Percentiles rank a stretch among this genome's conserved stretches.
Evolutionary conservation across 2,888 invertebrate species (phyloP).

Genomic region (Resseliella maxima): DNA sequence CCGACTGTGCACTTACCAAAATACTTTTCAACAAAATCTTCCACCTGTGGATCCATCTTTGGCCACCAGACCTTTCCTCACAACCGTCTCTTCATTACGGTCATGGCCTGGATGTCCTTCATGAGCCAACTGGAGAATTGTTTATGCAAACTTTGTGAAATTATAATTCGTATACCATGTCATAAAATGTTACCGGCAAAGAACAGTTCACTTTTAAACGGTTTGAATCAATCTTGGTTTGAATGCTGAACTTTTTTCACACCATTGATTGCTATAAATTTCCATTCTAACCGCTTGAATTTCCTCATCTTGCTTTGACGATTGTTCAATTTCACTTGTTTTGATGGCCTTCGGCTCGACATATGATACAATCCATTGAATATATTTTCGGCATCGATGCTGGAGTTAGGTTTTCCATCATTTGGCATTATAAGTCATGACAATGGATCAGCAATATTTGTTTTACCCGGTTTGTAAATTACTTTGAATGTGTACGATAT

Average conservation of each 20-base stretch:
- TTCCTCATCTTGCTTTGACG: not conserved
- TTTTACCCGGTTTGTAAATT: slow-evolving; percentile 59
- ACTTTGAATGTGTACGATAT: slow-evolving; percentile 58
- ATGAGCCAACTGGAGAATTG: slow-evolving; percentile 57
- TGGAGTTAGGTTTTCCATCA: no score
- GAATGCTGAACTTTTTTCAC: not conserved
- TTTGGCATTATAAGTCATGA: slow-evolving; percentile 59
- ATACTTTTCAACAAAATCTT: slow-evolving; percentile 48
- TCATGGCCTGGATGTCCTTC: slow-evolving; percentile 57
- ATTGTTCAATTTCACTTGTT: slow-evolving; percentile 31
- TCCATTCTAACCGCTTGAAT: not conserved
- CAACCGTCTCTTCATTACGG: slow-evolving; percentile 56
- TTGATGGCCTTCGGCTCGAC: slow-evolving; percentile 57
- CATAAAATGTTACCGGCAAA: slow-evolving; percentile 9
- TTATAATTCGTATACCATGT: slow-evolving; percentile 58
- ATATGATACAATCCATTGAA: slow-evolving; percentile 56
- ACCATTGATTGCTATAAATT: not conserved
- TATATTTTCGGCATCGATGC: slow-evolving; percentile 29
- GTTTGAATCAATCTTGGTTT: no score
- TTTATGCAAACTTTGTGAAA: slow-evolving; percentile 57
- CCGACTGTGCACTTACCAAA: slow-evolving; percentile 57
- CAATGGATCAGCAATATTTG: slow-evolving; percentile 62
- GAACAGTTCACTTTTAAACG: slow-evolving; percentile 56
- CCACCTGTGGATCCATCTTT: slow-evolving; percentile 8
- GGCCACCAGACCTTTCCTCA: slow-evolving; percentile 57